Base-by-base conservation (phyloP, 2,888 invertebrate species). In the Ennomos quercinarius region DNA sequence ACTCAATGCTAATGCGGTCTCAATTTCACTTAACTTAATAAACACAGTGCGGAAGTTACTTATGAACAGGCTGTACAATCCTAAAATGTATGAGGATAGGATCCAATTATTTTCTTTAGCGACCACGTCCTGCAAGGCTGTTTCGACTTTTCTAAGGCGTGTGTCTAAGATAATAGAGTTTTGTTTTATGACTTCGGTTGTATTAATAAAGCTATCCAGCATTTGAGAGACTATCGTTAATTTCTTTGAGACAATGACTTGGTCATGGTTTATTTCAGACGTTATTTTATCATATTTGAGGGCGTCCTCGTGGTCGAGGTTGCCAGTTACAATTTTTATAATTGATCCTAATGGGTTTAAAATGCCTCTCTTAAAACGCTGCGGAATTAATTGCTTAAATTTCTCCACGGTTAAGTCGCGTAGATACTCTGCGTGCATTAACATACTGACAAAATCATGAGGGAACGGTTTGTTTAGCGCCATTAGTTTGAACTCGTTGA, bases 141-240 rank as follows among this genome's bases (percentile, higher is more conserved):
- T 17, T 17, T 17, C 17, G 1, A 17, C 17, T 17, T 17, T 17
- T 17, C 17, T 17, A 17, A 17, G 17, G 17, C 17, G 17, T 17
- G 17, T 17, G 17, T 17, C 17, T 3, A 17, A 17, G 17, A 17
- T 17, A 17, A 17, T 17, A 17, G 17, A 17, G 17, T 17, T 17
- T 17, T 43, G 9, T 9, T 43, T 43, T 10, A 45, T 35, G 9
- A 35, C 10, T n/a, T n/a, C 34, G 5, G 34, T n/a, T 35, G 35
- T 35, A 45, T 43, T 45, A n/a, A 45, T 45, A 45, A 45, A 45
- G 35, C 45, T 45, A 45, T 45, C 45, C 10, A 45, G 35, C 45
- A 45, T 45, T 45, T 43, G 3, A 10, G 43, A 43, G 43, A 43
- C 17, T 17, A 43, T 10, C 9, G 43, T 43, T 43, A 43, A 5